Evolutionary conservation across 2,888 invertebrate species (phyloP).

Genomic region (Chrysolina haemoptera): DNA sequence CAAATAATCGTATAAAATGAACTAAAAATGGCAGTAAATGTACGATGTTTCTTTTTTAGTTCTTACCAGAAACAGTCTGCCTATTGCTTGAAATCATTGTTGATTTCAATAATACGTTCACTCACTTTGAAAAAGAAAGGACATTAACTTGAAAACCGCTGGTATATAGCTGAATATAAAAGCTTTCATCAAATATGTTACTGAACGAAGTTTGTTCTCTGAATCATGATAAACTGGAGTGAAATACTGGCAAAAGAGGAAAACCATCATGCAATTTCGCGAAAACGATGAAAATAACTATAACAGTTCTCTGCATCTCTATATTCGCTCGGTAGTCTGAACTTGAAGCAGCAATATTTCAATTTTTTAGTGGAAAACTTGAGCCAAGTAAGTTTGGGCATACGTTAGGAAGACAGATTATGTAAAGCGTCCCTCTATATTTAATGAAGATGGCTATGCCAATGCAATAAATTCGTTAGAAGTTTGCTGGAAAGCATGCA

Average conservation of each 20-base stretch:
- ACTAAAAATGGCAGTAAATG: too few species aligned
- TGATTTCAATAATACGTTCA: too few species aligned
- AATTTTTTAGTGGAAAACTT: constrained; percentile 48
- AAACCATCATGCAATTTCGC: constrained; percentile 43
- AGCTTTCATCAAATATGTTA: too few species aligned
- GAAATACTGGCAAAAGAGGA: constrained; percentile 1
- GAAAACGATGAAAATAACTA: constrained; percentile 48
- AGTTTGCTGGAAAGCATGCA: constrained; percentile 41
- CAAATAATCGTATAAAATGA: too few species aligned
- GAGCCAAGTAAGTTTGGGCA: constrained; percentile 49
- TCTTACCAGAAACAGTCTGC: too few species aligned
- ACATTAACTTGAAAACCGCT: too few species aligned
- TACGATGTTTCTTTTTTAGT: too few species aligned
- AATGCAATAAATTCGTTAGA: constrained; percentile 50
- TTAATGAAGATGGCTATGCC: constrained; percentile 50
- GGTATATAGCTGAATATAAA: too few species aligned
- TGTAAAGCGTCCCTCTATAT: constrained; percentile 49
- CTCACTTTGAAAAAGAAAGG: too few species aligned
- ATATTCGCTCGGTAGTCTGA: constrained; percentile 45
- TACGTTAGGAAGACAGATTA: constrained; percentile 53
- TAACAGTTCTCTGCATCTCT: constrained; percentile 32
- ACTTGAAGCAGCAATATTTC: constrained; percentile 46
- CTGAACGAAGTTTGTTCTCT: not conserved
- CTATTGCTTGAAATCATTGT: too few species aligned
- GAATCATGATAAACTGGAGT: not conserved